Percentiles rank a stretch among this genome's conserved stretches.
phyloP scores from a whole-genome alignment of 2,113 vertebrate genomes.

The Myodes glareolus region DNA sequence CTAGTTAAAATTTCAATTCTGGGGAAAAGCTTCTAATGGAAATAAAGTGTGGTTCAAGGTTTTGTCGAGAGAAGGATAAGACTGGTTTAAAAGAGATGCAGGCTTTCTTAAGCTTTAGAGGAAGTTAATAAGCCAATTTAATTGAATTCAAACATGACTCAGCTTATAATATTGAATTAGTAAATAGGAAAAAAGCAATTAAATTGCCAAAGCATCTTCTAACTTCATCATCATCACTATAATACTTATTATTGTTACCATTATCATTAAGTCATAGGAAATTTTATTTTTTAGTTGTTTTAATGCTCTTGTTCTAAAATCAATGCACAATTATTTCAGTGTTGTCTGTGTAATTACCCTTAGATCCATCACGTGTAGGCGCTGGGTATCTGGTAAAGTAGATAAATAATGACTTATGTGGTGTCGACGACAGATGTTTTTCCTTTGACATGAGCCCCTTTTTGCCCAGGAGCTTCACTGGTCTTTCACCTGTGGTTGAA shows the following conservation, averaged over 20 bases:
- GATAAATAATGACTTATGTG: background rate
- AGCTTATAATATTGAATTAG: conserved; percentile 69
- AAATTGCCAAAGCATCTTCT: conserved; percentile 41
- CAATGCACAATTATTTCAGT: background rate
- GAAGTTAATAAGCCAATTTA: conserved; percentile 70
- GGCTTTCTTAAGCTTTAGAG: conserved; percentile 51
- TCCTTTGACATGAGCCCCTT: background rate
- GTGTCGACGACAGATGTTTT: background rate
- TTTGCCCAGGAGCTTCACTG: background rate
- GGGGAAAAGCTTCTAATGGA: conserved; percentile 24
- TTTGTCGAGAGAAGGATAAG: conserved; percentile 29
- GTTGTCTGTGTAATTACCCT: background rate
- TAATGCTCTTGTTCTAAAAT: conserved; percentile 11
- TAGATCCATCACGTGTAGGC: background rate
- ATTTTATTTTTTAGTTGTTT: conserved; percentile 58
- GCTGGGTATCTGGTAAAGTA: background rate
- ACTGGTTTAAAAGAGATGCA: background rate
- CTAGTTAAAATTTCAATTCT: conserved; percentile 56
- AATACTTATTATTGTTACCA: background rate
- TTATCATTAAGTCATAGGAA: background rate
- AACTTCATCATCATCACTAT: conserved; percentile 32
- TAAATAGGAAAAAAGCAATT: conserved; percentile 66
- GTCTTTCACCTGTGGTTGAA: background rate
- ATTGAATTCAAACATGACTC: conserved; percentile 61
- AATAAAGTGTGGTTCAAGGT: background rate